Conservation (phyloP, 2,888 invertebrate species). For the Diloba caeruleocephala region DNA sequence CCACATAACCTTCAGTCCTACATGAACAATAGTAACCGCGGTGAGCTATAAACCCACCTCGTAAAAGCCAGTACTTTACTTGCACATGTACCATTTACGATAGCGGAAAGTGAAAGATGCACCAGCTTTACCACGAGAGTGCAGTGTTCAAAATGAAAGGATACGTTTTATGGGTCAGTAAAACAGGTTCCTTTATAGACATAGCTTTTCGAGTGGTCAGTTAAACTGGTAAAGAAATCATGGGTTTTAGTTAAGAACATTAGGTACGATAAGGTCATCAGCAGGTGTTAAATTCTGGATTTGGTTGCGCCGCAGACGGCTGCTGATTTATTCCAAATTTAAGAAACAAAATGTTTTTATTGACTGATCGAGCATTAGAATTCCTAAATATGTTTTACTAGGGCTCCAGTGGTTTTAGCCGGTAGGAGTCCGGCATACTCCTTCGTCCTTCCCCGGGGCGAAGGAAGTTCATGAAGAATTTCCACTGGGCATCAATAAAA, state of each 20-base stretch:
- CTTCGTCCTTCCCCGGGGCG: no score
- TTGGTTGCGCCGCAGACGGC: no score
- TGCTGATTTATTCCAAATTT: no score
- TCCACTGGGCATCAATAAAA: no score
- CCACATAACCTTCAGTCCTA: slow-evolving; percentile 20
- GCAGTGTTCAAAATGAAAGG: slow-evolving; percentile 37
- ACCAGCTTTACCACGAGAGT: slow-evolving; percentile 48
- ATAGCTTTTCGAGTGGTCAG: slow-evolving; percentile 19
- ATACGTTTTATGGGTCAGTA: slow-evolving; percentile 49
- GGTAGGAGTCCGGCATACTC: no score
- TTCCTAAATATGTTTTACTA: no score
- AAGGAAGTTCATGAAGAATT: no score
- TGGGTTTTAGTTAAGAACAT: neutral
- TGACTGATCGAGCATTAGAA: no score
- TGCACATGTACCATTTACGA: slow-evolving; percentile 50
- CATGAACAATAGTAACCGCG: slow-evolving; percentile 25
- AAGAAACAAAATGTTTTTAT: no score
- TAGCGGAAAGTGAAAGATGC: slow-evolving; percentile 62
- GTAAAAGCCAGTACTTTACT: slow-evolving; percentile 35
- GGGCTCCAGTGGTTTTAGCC: no score
- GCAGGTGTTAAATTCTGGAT: neutral
- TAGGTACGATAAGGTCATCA: neutral
- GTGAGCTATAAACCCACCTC: slow-evolving; percentile 38
- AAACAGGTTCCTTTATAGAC: slow-evolving; percentile 23
- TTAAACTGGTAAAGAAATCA: neutral